These are phyloP conservation scores for Tuta absoluta DNA, from an alignment of 2,888 invertebrate species.

Conservation along the genomic window DNA sequence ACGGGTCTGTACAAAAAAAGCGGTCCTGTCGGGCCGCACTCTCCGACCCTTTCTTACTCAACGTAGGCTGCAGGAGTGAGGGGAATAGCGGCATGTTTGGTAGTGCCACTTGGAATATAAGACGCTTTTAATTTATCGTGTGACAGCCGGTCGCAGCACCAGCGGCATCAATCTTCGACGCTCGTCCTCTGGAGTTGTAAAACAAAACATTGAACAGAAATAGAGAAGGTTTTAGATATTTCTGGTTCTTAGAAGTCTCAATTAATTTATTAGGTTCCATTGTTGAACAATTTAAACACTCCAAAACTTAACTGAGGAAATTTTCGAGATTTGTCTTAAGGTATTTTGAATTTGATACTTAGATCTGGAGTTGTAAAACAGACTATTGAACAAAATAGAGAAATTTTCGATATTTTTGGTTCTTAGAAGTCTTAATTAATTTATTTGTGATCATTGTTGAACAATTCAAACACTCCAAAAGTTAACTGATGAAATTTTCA, in stretches of 20 bases:
- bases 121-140: constrained; percentile 77
- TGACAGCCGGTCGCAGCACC: constrained; percentile 69
- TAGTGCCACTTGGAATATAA: constrained; percentile 68
- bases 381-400: constrained; percentile 15
- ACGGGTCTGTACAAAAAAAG: constrained; percentile 77
- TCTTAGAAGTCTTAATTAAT: constrained; percentile 18
- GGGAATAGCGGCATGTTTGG: constrained; percentile 63
- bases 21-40: constrained; percentile 57
- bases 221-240: constrained; percentile 16
- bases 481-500: constrained; percentile 9
- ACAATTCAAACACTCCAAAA: constrained; percentile 12
- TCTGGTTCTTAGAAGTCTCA: constrained; percentile 18
- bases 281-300: constrained; percentile 15
- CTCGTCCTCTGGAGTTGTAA: constrained; percentile 17
- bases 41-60: constrained; percentile 62
- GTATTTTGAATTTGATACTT: constrained; percentile 28
- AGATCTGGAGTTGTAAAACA: constrained; percentile 21
- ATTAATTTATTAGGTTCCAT: constrained; percentile 18
- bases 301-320: constrained; percentile 3
- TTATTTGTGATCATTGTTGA: constrained; percentile 14
- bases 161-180: constrained; percentile 72
- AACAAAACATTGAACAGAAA: constrained; percentile 19
- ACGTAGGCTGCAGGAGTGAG: constrained; percentile 54
- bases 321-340: constrained; percentile 10
- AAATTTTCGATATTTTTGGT: constrained; percentile 15